Evolutionary conservation across 2,113 vertebrate species (phyloP).

Genomic region (Craseonycteris thonglongyai): DNA sequence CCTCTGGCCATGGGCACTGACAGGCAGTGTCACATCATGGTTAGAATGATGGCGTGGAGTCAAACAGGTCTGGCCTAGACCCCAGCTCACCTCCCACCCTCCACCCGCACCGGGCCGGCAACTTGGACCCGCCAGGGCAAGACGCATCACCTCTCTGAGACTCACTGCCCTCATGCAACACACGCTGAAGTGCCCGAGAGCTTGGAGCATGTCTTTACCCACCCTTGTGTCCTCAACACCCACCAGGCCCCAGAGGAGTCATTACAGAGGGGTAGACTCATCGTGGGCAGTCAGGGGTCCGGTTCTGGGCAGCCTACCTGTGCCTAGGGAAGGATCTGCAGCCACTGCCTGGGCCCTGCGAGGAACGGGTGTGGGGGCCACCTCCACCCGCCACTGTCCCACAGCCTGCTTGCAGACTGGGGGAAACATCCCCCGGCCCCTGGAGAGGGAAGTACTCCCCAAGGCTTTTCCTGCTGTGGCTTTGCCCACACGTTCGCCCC

Average conservation of each 20-base stretch:
- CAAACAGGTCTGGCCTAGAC: neutral
- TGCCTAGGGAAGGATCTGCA: neutral
- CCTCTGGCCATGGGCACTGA: neutral
- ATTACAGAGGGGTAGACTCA: neutral
- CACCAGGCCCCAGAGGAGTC: neutral
- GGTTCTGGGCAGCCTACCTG: neutral
- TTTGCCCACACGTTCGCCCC: neutral
- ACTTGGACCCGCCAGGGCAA: accelerated
- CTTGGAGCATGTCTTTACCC: neutral
- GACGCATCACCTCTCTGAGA: neutral
- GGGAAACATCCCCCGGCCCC: accelerated
- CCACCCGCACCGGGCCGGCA: neutral
- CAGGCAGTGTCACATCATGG: neutral
- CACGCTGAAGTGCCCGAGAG: neutral
- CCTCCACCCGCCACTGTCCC: neutral
- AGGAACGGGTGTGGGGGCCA: neutral
- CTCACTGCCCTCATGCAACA: no score
- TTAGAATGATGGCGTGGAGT: neutral
- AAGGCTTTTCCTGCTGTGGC: neutral
- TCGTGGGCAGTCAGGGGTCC: no score
- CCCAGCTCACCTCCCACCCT: neutral
- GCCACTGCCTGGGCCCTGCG: neutral
- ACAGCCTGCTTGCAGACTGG: neutral
- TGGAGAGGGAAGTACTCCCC: neutral
- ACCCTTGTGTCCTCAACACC: neutral